Evolutionary conservation across 2,113 vertebrate species (phyloP), one percentile per base, ranked within the genome.

Genomic region (Deroptyus accipitrinus): DNA sequence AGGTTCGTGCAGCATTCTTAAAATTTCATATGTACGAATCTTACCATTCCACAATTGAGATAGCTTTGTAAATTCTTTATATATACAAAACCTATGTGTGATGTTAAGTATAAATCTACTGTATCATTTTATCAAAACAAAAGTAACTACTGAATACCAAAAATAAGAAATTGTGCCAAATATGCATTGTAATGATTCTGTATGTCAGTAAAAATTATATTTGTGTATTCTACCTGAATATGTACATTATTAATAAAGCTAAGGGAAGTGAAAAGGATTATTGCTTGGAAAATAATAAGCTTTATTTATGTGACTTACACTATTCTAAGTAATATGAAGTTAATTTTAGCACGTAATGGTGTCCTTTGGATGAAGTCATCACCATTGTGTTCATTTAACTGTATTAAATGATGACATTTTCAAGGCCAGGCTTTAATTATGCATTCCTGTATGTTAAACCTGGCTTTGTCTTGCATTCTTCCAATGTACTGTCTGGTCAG

Each of bases 11-110:
- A 78, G 49, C 89, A 92, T 86, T 98, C 96, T 96, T 52, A 74
- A 86, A 78, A 91, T 86, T 97, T 90, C 64, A 48, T 52, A n/a
- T 94, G 64, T 93, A 75, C 68, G 85, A 97, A 77, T 90, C 44
- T 27, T 94, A 91, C 39, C 70, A 93, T 97, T 96, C 51, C 90
- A 69, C 88, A 95, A 70, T 44, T 95, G 94, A 96, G 89, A 81
- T 92, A 92, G 33, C 94, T 95, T 39, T 97, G 89, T 97, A 94
- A 98, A 97, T 96, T 96, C 96, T 97, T 98, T 96, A 93, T 94
- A 88, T 97, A 97, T 86, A 94, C 64, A 90, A 92, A 94, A 86
- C 23, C 25, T 92, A 33, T 83, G 82, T 91, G 83, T 95, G 83
- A 96, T 95, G 68, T 76, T 75, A 92, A 94, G 69, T 95, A 62